phyloP scores from a whole-genome alignment of 2,888 invertebrate genomes.

The Luperina testacea region DNA sequence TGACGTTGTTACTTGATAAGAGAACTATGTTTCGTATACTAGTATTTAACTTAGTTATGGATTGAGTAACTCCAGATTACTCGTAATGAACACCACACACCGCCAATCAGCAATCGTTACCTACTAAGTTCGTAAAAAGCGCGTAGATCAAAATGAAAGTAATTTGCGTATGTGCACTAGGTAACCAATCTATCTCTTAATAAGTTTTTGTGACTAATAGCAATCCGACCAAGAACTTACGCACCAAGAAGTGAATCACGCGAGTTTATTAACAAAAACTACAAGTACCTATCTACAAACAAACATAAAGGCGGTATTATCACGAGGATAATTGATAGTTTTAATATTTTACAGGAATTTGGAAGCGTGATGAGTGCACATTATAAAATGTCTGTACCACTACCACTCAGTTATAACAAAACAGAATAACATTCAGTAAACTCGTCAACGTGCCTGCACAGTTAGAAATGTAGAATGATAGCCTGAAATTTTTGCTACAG shows the following conservation, averaged over 20 bases:
- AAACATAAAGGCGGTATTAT: not conserved
- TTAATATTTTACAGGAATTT: slow-evolving; percentile 65
- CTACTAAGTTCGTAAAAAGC: not conserved
- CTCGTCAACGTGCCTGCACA: not conserved
- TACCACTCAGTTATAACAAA: slow-evolving; percentile 7
- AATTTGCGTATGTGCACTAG: not conserved
- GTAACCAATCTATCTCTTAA: slow-evolving; percentile 1
- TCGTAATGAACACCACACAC: slow-evolving; percentile 12
- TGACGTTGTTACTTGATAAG: slow-evolving; percentile 72
- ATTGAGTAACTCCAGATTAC: slow-evolving; percentile 51
- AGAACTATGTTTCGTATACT: slow-evolving; percentile 60
- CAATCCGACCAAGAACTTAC: slow-evolving; percentile 15
- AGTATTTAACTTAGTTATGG: slow-evolving; percentile 57
- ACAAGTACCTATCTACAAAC: not conserved
- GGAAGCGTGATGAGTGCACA: slow-evolving; percentile 77
- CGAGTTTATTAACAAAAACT: not conserved
- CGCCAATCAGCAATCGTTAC: slow-evolving; percentile 1
- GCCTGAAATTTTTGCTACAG: slow-evolving; percentile 26
- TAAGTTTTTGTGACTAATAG: slow-evolving; percentile 33
- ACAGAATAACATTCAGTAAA: slow-evolving; percentile 23
- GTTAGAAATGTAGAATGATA: slow-evolving; percentile 11
- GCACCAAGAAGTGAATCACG: slow-evolving; percentile 18
- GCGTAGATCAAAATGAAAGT: slow-evolving; percentile 8
- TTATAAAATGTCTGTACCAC: slow-evolving; percentile 71
- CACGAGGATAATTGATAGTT: slow-evolving; percentile 4